phyloP scores from a whole-genome alignment of 2,797 vertebrate genomes.

The Chelidonichthys spinosus region DNA sequence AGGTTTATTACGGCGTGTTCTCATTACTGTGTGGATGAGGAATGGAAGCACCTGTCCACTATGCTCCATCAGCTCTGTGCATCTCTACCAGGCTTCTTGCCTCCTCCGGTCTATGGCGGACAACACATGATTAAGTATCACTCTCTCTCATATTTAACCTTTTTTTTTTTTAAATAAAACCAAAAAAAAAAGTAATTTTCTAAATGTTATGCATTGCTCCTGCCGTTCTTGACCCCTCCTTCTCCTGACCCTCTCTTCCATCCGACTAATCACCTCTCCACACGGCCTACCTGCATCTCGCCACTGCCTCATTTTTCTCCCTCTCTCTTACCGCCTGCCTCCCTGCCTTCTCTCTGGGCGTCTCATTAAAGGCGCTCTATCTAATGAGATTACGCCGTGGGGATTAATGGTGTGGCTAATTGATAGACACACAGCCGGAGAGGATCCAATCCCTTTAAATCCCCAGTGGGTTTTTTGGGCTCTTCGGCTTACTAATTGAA shows the following conservation, averaged over 20 bases:
- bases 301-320: constrained; percentile 68
- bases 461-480: constrained; percentile 74
- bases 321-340: constrained; percentile 51
- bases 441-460: constrained; percentile 83
- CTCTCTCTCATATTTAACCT: constrained; percentile 37
- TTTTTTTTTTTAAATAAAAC: constrained; percentile 8
- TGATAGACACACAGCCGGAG: constrained; percentile 85
- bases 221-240: constrained; percentile 26
- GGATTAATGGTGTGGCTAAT: constrained; percentile 88
- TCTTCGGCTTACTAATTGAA: constrained; percentile 81
- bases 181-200: constrained; percentile 22
- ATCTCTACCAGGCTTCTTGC: constrained; percentile 23
- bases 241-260: constrained; percentile 55
- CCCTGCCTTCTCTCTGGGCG: constrained; percentile 74
- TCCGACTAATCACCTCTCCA: constrained; percentile 73
- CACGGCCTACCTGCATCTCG: constrained; percentile 64
- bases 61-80: constrained; percentile 33
- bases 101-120: constrained; percentile 26
- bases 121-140: constrained; percentile 11
- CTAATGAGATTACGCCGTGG: constrained; percentile 86
- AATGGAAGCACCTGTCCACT: constrained; percentile 55
- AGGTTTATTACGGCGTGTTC: constrained; percentile 53
- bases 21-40: constrained; percentile 58
- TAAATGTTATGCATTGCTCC: constrained; percentile 64
- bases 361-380: constrained; percentile 85